phyloP scores from a whole-genome alignment of 2,888 invertebrate genomes.

The Phanerotoma sp. region DNA sequence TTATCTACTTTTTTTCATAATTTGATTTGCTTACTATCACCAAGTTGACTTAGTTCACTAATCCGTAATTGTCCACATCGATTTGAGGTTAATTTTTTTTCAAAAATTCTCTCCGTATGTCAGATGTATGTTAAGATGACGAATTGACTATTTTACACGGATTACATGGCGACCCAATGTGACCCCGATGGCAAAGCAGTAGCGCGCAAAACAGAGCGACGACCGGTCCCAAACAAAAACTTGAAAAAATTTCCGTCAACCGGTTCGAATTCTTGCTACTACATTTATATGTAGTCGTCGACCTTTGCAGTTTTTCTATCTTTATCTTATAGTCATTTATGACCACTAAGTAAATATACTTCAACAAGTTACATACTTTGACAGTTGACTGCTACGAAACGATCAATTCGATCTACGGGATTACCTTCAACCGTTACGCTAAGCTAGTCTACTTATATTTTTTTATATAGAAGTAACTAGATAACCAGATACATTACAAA shows the following conservation, averaged over 20 bases:
- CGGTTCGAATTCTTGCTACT: slow-evolving; percentile 46
- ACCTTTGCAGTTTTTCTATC: neutral
- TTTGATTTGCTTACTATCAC: too few relatives aligned
- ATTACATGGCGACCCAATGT: neutral
- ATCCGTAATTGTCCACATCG: too few relatives aligned
- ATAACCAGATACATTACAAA: neutral
- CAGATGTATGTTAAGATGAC: neutral
- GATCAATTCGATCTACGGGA: slow-evolving; percentile 10
- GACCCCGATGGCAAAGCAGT: slow-evolving; percentile 6
- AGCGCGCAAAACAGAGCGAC: neutral
- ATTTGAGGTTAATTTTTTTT: too few relatives aligned
- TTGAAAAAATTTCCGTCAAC: slow-evolving; percentile 40
- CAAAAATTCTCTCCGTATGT: too few relatives aligned
- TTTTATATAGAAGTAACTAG: neutral
- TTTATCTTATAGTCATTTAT: neutral
- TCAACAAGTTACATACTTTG: neutral
- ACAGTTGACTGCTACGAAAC: neutral
- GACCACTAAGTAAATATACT: too few relatives aligned
- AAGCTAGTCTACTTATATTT: neutral
- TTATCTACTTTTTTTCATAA: too few relatives aligned
- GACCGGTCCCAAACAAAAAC: slow-evolving; percentile 32
- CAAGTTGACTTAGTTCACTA: too few relatives aligned
- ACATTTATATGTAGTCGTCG: slow-evolving; percentile 10
- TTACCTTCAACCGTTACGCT: slow-evolving; percentile 3
- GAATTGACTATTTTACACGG: too few relatives aligned